Evolutionary conservation across 2,888 invertebrate species (phyloP).

Genomic region (Acanthosepion esculentum): DNA sequence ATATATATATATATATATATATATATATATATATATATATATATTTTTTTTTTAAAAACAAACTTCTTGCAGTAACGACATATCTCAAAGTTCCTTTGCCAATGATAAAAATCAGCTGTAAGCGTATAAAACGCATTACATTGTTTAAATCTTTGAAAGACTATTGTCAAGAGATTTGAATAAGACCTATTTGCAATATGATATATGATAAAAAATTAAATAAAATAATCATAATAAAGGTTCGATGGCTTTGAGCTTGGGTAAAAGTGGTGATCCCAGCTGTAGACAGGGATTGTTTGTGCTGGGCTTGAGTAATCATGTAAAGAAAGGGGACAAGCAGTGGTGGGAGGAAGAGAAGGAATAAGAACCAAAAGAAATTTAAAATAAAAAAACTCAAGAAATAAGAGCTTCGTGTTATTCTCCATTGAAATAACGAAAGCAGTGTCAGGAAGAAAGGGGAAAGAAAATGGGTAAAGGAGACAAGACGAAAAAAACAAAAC

Average conservation of each 20-base stretch:
- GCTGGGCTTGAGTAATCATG: not conserved
- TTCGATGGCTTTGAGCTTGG: not conserved
- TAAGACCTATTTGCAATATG: not conserved
- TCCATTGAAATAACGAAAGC: conserved; percentile 4
- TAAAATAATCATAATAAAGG: not conserved
- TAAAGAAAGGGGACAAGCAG: not conserved
- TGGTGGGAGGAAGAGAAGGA: not conserved
- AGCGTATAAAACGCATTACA: too few relatives aligned
- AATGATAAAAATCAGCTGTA: too few relatives aligned
- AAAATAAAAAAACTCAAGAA: not conserved
- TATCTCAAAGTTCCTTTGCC: too few relatives aligned
- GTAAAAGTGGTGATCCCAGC: conserved; percentile 33
- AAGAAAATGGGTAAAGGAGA: not conserved
- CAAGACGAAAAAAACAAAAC: too few relatives aligned
- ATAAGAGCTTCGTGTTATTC: not conserved
- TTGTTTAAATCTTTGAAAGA: too few relatives aligned
- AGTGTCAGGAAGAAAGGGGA: not conserved
- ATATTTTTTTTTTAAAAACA: too few relatives aligned
- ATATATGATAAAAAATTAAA: not conserved
- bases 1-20: too few relatives aligned
- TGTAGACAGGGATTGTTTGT: not conserved
- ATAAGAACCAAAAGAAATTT: not conserved
- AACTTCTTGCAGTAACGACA: too few relatives aligned
- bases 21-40: too few relatives aligned
- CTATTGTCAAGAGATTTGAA: too few relatives aligned